These are phyloP conservation scores for Lasioglossum figueresi DNA, from an alignment of 2,888 invertebrate genomes.

Conservation along the genomic window DNA sequence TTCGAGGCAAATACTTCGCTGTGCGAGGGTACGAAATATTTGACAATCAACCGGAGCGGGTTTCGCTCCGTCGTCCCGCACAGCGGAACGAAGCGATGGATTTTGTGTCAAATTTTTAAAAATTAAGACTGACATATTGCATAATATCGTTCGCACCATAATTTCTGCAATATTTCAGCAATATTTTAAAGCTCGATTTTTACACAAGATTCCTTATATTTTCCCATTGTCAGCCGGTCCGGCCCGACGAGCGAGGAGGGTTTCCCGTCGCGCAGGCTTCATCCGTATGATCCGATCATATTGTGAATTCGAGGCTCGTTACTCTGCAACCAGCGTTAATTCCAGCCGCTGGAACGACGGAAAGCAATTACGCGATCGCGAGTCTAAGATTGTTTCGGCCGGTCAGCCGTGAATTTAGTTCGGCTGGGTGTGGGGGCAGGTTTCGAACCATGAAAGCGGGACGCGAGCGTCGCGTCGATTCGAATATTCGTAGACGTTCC, in stretches of 20 bases:
- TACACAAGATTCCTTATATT: too few relatives aligned
- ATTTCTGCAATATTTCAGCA: too few relatives aligned
- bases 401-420: constrained; percentile 29
- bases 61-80: too few relatives aligned
- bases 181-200: too few relatives aligned
- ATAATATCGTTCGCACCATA: too few relatives aligned
- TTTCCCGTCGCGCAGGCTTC: background rate
- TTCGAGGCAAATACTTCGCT: too few relatives aligned
- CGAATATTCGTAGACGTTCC: background rate
- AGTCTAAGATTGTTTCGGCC: constrained; percentile 12
- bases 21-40: constrained; percentile 12
- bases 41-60: background rate
- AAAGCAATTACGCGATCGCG: background rate
- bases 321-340: constrained; percentile 27
- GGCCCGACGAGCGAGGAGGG: background rate
- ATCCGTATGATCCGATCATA: background rate
- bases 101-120: too few relatives aligned
- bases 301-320: constrained; percentile 18
- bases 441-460: background rate
- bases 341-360: background rate
- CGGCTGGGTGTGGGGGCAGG: background rate
- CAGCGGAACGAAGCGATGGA: too few relatives aligned
- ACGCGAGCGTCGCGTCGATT: background rate
- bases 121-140: too few relatives aligned
- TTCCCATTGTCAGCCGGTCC: background rate